phyloP scores from a whole-genome alignment of 2,797 vertebrate species.

The Lophotriccus pileatus region DNA sequence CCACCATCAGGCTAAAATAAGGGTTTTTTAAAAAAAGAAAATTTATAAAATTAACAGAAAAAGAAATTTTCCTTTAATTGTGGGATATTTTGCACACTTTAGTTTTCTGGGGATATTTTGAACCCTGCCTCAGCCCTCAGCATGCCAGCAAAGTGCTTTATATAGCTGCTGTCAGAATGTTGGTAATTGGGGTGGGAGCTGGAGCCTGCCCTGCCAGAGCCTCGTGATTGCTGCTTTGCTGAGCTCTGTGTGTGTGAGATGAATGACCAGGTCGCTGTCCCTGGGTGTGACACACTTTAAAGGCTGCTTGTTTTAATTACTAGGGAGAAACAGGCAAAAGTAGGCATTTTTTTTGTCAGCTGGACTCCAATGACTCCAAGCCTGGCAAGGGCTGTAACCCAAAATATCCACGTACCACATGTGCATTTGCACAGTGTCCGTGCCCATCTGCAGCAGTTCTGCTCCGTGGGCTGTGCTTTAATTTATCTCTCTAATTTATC shows the following conservation, averaged over 20 bases:
- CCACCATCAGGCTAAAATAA: background rate
- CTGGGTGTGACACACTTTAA: background rate
- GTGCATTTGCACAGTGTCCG: background rate
- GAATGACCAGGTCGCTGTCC: background rate
- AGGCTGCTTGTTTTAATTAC: background rate
- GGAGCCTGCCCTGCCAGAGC: background rate
- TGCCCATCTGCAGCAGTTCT: background rate
- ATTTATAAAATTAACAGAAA: background rate
- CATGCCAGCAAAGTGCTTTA: background rate
- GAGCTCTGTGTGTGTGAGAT: background rate
- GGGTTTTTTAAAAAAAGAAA: background rate
- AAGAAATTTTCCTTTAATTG: background rate
- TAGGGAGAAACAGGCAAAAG: background rate
- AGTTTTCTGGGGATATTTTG: slow-evolving; percentile 2
- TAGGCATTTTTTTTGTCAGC: background rate
- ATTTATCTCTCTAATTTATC: background rate
- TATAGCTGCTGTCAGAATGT: background rate
- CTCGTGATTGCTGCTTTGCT: background rate
- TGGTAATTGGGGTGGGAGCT: background rate
- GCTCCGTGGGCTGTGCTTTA: background rate
- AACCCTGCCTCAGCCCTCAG: background rate
- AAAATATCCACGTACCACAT: background rate
- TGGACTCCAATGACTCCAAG: background rate
- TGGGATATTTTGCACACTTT: background rate
- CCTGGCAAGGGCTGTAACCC: background rate